These are phyloP conservation scores for Serripes groenlandicus DNA, from an alignment of 2,888 invertebrate species.

Conservation along the genomic window DNA sequence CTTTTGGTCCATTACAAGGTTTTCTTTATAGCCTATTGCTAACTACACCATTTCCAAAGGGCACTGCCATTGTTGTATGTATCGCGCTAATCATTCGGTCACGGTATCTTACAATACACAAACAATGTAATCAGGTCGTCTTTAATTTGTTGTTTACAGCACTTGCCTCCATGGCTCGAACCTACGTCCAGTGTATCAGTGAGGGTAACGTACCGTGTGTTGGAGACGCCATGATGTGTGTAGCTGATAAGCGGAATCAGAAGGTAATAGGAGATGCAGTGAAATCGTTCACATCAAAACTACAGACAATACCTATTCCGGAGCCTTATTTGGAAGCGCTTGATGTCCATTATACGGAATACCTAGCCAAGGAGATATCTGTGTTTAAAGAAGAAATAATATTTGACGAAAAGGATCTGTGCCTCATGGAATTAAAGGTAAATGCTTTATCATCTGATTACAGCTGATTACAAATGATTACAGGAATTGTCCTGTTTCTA, in stretches of 20 bases:
- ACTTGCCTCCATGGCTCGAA: neutral
- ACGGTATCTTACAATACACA: no score
- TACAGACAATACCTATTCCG: neutral
- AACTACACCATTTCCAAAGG: no score
- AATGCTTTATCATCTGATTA: no score
- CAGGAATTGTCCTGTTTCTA: no score
- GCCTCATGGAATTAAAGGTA: neutral
- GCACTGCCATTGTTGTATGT: no score
- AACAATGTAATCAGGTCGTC: no score
- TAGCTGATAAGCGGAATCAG: neutral
- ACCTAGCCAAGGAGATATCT: neutral
- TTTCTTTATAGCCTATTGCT: no score
- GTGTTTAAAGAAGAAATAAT: conserved; percentile 2
- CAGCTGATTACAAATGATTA: no score
- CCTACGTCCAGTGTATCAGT: conserved; percentile 1
- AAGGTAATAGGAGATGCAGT: neutral
- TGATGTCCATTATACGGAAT: neutral
- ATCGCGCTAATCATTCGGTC: no score
- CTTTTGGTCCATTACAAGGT: no score
- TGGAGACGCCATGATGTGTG: conserved; percentile 8
- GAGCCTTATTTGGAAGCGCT: neutral
- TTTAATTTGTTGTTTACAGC: no score
- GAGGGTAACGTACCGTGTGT: neutral
- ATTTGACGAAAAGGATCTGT: neutral
- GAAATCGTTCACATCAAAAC: neutral